A percentile compares a stretch with the other conserved stretches of the same genome.
Conservation (phyloP, 1,140 invertebrate genomes). For the Adelges cooleyi region DNA sequence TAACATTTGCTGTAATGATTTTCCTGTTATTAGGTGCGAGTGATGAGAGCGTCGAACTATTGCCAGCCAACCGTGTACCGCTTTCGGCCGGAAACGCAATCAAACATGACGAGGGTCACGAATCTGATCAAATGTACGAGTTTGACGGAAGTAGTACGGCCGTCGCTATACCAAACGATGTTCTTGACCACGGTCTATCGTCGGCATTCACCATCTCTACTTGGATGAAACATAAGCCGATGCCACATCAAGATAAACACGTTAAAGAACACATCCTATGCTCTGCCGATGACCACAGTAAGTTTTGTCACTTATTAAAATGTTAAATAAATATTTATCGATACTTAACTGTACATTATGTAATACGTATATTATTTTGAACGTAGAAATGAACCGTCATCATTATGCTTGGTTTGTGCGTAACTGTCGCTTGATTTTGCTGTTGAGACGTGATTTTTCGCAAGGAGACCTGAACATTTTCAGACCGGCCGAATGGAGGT, state of each 20-base stretch:
- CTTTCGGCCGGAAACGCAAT: conserved; percentile 57
- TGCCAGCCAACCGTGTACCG: conserved; percentile 55
- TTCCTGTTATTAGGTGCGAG: conserved; percentile 53
- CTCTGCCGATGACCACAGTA: conserved; percentile 90
- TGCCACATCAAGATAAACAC: conserved; percentile 65
- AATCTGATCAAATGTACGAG: conserved; percentile 84
- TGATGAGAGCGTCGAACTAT: conserved; percentile 59
- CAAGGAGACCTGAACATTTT: conserved; percentile 90
- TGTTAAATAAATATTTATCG: no score
- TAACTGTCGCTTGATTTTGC: conserved; percentile 87
- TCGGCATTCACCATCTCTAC: conserved; percentile 78
- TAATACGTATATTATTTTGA: conserved; percentile 36
- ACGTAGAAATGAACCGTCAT: conserved; percentile 93
- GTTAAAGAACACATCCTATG: conserved; percentile 91
- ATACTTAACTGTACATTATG: no score
- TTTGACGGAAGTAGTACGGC: conserved; percentile 81
- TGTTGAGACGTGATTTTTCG: conserved; percentile 83
- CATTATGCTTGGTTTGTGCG: conserved; percentile 94
- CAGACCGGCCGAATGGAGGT: conserved; percentile 94
- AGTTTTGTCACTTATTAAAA: no score
- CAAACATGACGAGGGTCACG: conserved; percentile 78
- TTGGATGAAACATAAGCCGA: conserved; percentile 78
- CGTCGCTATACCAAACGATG: conserved; percentile 64
- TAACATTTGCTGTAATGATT: no score
- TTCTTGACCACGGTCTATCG: conserved; percentile 62